Base-by-base conservation (phyloP, 2,888 invertebrate genomes). In the Tenthredo amoena region DNA sequence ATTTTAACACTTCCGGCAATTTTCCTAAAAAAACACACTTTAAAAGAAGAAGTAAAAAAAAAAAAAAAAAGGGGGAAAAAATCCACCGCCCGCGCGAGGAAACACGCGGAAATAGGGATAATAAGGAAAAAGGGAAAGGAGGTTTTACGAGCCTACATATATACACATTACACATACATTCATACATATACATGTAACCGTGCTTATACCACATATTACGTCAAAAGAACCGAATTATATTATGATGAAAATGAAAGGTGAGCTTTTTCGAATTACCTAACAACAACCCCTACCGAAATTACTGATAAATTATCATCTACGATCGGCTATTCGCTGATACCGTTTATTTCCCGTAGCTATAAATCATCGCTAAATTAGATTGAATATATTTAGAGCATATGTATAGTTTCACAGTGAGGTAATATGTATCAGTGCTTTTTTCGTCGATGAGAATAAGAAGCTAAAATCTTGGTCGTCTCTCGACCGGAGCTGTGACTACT, bases 1-100 rank as follows among this genome's bases (percentile, higher is more conserved):
- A 83, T 83, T 83, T 83, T 71, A 83, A 83, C 65, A 83, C 43
- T 83, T 83, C 47, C 65, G 83, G 47, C 71, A 83, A 83, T 83
- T 83, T 68, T 68, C 47, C 47, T 34, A 26, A 55, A 55, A 55
- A 77, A 77, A 77, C 55, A 55, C n/a, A 50, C 76, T 43, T 76
- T 37, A 47, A 40, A 7, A 31, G 68, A 68, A 83, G 26, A 83
- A 31, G 47, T 26, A 50, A 34, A 18, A n/a, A n/a, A 37, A 62
- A 79, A 79, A 40, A 40, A 81, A 21, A 9, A 31, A 26, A 31
- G 15, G n/a, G 9, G 40, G 9, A 40, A 55, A 26, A 34, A 50
- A 43, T n/a, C 10, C 31, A 77, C 31, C 26, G 26, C 43, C 15
- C 15, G 40, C 65, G 26, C 12, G 40, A 40, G 74, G 47, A n/a